phyloP scores from a whole-genome alignment of 1,140 invertebrate species.

The Diorhabda elongata region DNA sequence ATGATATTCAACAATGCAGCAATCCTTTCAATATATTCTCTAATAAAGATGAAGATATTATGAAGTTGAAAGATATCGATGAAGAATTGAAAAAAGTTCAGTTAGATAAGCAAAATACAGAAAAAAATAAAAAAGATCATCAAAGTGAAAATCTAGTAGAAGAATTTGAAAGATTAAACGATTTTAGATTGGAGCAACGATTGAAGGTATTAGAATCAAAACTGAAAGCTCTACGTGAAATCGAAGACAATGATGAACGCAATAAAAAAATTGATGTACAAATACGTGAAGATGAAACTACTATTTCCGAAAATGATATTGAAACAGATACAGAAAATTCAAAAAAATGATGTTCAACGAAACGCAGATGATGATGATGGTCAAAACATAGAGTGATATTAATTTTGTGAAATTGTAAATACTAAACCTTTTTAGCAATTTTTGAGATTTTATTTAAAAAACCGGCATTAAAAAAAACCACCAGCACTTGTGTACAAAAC shows the following conservation, averaged over 20 bases:
- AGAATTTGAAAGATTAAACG: not conserved
- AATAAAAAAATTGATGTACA: too few species aligned
- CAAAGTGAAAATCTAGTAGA: not conserved
- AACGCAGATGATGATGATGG: too few species aligned
- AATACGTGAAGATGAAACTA: too few species aligned
- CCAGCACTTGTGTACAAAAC: too few species aligned
- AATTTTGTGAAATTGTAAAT: too few species aligned
- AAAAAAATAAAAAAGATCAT: not conserved
- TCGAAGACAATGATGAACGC: not conserved
- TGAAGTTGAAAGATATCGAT: conserved; percentile 7
- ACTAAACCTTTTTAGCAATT: too few species aligned
- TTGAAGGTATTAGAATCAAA: not conserved
- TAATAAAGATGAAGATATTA: not conserved
- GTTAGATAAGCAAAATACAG: conserved; percentile 1
- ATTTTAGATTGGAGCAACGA: conserved; percentile 5
- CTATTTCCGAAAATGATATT: too few species aligned
- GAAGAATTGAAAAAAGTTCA: conserved; percentile 9
- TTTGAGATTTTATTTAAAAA: too few species aligned
- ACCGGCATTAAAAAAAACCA: too few species aligned
- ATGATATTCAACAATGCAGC: not conserved
- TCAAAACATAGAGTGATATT: too few species aligned
- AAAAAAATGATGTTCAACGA: too few species aligned
- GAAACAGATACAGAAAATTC: too few species aligned
- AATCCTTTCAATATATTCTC: not conserved
- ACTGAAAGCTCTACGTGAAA: not conserved